A percentile compares a stretch with the other conserved stretches of the same genome.
Evolutionary conservation across 2,888 invertebrate species (phyloP).

Genomic region (Gortyna flavago): DNA sequence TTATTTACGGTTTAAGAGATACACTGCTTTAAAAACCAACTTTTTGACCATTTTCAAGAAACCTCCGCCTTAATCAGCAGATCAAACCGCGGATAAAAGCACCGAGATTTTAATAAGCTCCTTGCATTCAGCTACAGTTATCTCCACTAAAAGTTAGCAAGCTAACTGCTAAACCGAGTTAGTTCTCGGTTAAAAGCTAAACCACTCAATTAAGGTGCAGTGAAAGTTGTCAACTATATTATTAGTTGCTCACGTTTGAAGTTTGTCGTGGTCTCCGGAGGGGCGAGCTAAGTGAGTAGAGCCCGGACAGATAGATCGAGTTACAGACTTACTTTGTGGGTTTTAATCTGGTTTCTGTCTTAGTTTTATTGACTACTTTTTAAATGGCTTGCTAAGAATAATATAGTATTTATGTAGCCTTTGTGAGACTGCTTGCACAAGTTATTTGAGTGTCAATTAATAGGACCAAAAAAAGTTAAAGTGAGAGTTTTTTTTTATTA

Average conservation of each 20-base stretch:
- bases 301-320: conserved; percentile 25
- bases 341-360: conserved; percentile 35
- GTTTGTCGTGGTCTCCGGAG: conserved; percentile 42
- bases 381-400: not conserved
- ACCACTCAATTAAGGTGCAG: conserved; percentile 42
- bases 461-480: too few species aligned
- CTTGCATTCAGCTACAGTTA: not conserved
- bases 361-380: not conserved
- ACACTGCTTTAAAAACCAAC: too few species aligned
- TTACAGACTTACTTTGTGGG: conserved; percentile 19
- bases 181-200: conserved; percentile 42
- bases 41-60: too few species aligned
- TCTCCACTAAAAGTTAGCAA: conserved; percentile 4
- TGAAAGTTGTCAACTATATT: conserved; percentile 44
- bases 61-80: too few species aligned
- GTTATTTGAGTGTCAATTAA: not conserved
- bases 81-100: not conserved
- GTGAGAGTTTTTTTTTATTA: too few species aligned
- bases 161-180: conserved; percentile 18
- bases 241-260: conserved; percentile 38
- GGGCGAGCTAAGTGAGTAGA: conserved; percentile 22
- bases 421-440: not conserved
- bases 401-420: too few species aligned
- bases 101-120: not conserved
- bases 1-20: too few species aligned